Base-by-base conservation (phyloP, 1,140 invertebrate genomes). In the Hesperophylax magnus region DNA sequence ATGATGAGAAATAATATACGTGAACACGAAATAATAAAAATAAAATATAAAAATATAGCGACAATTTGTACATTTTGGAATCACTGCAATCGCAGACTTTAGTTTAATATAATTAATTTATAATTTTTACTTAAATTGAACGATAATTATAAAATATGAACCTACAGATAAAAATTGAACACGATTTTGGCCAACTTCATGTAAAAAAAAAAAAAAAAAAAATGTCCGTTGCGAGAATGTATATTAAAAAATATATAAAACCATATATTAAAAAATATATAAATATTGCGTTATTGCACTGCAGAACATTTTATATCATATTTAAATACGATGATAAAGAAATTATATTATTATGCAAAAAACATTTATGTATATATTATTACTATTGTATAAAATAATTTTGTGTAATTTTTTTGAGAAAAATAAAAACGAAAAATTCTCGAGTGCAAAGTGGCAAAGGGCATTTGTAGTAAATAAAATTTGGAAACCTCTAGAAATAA, bases 41-140 rank as follows among this genome's bases (percentile, higher is more conserved):
- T 71, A 71, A 71, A 71, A 71, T 52, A 71, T 71, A 71, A 71
- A 71, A 71, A 71, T 71, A 71, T 71, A 71, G 67, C 17, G 47
- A 71, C 18, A 71, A 71, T 71, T 71, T 71, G 67, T 71, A 71
- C 67, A 71, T 71, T 71, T 71, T 47, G 67, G 67, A 71, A 71
- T 71, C n/a, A 3, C 67, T 52, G 67, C 67, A n/a, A 5, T 14
- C 18, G 67, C 67, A 52, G 67, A 71, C 20, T 58, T 18, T 18
- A 58, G 0, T 58, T 18, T 18, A 58, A 5, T 18, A 18, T 18
- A 58, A 18, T 18, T 58, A 58, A 58, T 22, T 18, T 58, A 18
- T 22, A n/a, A 58, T 22, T 20, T n/a, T 58, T n/a, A 18, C 56
- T 22, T 47, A 47, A 47, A 47, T 47, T 47, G 39, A 47, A 47